These are phyloP conservation scores for Epizoanthus rinbou DNA, from an alignment of 92 coral and sea anemone species.

Conservation along the genomic window DNA sequence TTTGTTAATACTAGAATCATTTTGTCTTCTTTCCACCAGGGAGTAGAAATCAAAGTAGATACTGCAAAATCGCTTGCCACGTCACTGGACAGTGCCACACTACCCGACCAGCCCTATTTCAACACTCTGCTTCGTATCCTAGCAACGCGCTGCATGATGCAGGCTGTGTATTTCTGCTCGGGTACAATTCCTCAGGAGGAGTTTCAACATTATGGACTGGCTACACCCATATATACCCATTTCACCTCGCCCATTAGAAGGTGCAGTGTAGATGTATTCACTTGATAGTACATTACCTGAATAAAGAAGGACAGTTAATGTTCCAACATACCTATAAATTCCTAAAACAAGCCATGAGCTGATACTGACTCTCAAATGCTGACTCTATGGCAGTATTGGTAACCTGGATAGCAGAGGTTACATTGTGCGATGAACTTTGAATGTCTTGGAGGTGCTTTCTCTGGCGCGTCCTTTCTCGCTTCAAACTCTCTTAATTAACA, in stretches of 20 bases:
- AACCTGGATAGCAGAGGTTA: too few species aligned
- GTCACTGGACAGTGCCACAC: conserved; percentile 79
- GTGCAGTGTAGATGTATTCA: conserved; percentile 38
- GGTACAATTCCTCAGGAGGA: conserved; percentile 91
- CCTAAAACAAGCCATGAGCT: too few species aligned
- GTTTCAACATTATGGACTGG: conserved; percentile 93
- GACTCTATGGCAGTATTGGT: too few species aligned
- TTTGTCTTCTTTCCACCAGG: conserved; percentile 48
- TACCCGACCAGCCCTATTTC: conserved; percentile 91
- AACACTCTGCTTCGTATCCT: conserved; percentile 96
- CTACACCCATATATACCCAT: conserved; percentile 97
- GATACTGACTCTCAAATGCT: too few species aligned
- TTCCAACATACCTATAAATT: too few species aligned
- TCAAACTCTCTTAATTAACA: too few species aligned
- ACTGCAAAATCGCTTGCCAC: conserved; percentile 92
- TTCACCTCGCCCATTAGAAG: conserved; percentile 98
- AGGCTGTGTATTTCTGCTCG: conserved; percentile 99
- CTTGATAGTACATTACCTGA: neutral
- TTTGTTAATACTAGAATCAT: neutral
- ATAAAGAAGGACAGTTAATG: neutral
- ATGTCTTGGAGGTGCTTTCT: too few species aligned
- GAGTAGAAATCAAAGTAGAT: conserved; percentile 78
- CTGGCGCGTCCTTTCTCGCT: too few species aligned
- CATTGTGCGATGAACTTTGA: too few species aligned
- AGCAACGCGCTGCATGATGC: conserved; percentile 99